Conservation (phyloP, 2,113 vertebrate genomes). For the Hyperopisus bebe region DNA sequence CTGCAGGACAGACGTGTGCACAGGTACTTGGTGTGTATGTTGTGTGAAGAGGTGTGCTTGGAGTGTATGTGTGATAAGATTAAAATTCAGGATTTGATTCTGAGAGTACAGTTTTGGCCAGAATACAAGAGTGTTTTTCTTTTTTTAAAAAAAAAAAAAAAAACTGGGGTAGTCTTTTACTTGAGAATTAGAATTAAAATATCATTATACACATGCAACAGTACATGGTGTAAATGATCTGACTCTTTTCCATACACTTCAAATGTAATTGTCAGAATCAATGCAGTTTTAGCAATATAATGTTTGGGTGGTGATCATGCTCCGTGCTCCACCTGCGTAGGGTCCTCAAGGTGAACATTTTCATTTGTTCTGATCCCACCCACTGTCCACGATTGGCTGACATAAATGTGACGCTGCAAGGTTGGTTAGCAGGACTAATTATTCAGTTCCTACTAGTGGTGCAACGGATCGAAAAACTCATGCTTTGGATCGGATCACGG, state of each 20-base stretch:
- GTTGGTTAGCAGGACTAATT: background rate
- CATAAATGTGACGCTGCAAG: background rate
- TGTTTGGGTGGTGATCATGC: background rate
- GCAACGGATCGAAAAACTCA: no score
- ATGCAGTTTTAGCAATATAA: background rate
- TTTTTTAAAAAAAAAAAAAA: background rate
- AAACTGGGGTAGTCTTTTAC: background rate
- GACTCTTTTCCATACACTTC: background rate
- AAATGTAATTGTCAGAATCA: background rate
- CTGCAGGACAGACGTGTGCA: conserved; percentile 78
- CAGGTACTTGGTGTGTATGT: conserved; percentile 57
- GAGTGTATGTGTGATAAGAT: background rate
- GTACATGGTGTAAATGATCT: background rate
- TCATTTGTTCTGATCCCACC: background rate
- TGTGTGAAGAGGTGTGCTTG: background rate
- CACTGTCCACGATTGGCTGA: background rate
- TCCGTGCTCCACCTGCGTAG: background rate
- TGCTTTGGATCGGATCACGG: no score
- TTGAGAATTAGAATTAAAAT: background rate
- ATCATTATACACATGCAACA: background rate
- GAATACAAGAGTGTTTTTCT: background rate
- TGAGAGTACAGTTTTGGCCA: background rate
- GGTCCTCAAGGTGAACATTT: background rate
- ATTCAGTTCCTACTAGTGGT: background rate
- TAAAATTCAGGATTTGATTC: background rate